Evolutionary conservation across 2,113 vertebrate genomes (phyloP), one percentile per base, ranked within the genome.

Genomic region (Trichomycterus rosablanca): DNA sequence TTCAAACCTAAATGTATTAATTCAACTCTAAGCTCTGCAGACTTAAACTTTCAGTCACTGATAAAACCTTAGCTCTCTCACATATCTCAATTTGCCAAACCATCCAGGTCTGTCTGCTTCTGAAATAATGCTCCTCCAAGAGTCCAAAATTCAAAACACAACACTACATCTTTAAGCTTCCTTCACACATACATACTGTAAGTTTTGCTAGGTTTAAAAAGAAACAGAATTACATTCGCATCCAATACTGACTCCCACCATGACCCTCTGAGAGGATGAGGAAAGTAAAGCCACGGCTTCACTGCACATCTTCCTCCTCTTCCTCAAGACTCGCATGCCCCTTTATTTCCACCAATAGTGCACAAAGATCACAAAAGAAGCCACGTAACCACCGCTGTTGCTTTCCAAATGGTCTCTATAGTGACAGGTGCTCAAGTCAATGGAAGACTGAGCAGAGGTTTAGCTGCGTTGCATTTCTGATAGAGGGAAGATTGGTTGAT

Each of bases 371-470:
- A 73, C 76, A 78, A 83, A 76, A 83, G 59, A 71, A 77, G 11
- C 65, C 72, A 75, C 66, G 22, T 51, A 82, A 84, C 83, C 24
- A 16, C 83, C 76, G 66, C 80, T 50, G 66, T 79, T 81, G 74
- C 83, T 86, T 87, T 86, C 86, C 78, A 81, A 74, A 76, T 23
- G 5, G 86, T 97, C 86, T 73, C 92, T 87, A 91, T 92, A 81
- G 87, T 51, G 81, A 97, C 88, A 15, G 75, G 78, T 78, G 87
- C 83, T 76, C 74, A 84, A 86, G 83, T 74, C 73, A 74, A 67
- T 68, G 61, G 73, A 71, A 75, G 76, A 77, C 42, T 42, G 57
- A 57, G 30, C 24, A 61, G 26, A 67, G 49, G 20, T 24, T 30
- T 59, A 1, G 19, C 44, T 22, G 44, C 42, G 26, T 34, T 23